These are phyloP conservation scores for Tokudaia tokunoshimensis DNA, from an alignment of 2,797 vertebrate genomes.

Conservation along the genomic window DNA sequence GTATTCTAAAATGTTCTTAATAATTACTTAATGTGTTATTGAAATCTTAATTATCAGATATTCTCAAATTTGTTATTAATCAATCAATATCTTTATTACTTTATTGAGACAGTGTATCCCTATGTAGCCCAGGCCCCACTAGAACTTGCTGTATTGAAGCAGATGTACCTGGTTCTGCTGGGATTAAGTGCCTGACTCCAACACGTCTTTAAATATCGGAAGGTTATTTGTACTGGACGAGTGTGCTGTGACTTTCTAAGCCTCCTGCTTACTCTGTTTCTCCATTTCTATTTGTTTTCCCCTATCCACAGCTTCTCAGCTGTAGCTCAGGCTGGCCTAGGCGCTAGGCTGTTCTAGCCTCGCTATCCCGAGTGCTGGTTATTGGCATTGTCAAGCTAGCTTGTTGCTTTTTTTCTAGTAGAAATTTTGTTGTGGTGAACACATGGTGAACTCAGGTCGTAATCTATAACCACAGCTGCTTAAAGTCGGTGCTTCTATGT, in stretches of 20 bases:
- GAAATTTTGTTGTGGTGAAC: conserved; percentile 48
- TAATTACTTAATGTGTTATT: not conserved
- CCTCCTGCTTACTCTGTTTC: not conserved
- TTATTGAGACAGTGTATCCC: not conserved
- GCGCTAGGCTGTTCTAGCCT: not conserved
- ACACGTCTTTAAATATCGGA: not conserved
- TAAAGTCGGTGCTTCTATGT: conserved; percentile 5
- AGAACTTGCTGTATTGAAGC: not conserved
- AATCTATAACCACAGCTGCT: conserved; percentile 26
- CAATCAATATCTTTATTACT: not conserved
- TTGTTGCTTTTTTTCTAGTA: conserved; percentile 24
- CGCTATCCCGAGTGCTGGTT: not conserved
- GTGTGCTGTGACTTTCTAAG: not conserved
- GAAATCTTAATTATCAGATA: conserved; percentile 44
- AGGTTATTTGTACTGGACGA: not conserved
- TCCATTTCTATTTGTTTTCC: not conserved
- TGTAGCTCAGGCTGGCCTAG: not conserved
- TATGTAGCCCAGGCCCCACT: not conserved
- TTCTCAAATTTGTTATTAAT: not conserved
- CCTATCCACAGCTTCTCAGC: not conserved
- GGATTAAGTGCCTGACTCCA: not conserved
- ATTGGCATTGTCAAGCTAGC: not conserved
- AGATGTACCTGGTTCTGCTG: not conserved
- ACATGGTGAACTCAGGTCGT: conserved; percentile 4
- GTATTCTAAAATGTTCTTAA: conserved; percentile 14